Base-by-base conservation (phyloP, 2,888 invertebrate genomes). In the Teleogryllus oceanicus region DNA sequence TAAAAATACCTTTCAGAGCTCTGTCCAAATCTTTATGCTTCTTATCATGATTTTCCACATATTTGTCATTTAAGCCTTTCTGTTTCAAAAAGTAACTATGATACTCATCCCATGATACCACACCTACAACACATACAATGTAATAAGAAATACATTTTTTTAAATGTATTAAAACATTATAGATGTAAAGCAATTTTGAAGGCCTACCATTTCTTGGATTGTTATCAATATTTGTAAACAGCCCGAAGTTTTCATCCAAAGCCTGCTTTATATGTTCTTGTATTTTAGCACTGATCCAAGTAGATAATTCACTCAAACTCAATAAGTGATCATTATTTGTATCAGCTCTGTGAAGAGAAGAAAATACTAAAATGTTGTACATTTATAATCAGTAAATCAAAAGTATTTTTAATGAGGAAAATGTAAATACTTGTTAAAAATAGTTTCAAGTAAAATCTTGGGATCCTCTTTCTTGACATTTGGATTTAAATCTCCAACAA, bases 41-140 rank as follows among this genome's bases (percentile, higher is more conserved):
- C 82, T 90, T 91, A 83, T 92, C 90, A 84, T 93, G 92, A 79
- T 91, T 90, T 80, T 88, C 86, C 3, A 93, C 91, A 83, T 92
- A 92, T 74, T 90, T 90, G 81, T 90, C 89, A 49, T 91, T 90
- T 81, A 93, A 89, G 24, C 94, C 93, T 82, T 92, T 91, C 51
- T 92, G 91, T 81, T 92, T 88, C 78, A 94, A 86, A 85, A 94
- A 95, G 85, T 92, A 92, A 0, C 90, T 88, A 85, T 94, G 93
- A 85, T 94, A 95, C 85, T 95, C 95, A 81, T 92, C 92, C 95
- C 95, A 95, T 1, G 92, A 92, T 74, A 95, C 90, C 78, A 91
- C 89, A 16, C 91, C 91, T 91, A 83, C 75, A 78, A 81, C 16
- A 20, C 21, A 20, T 74, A 74, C 11, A 18, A 20, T 1, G 74